Conservation (phyloP, 2,113 vertebrate genomes). For the Pterocles gutturalis region DNA sequence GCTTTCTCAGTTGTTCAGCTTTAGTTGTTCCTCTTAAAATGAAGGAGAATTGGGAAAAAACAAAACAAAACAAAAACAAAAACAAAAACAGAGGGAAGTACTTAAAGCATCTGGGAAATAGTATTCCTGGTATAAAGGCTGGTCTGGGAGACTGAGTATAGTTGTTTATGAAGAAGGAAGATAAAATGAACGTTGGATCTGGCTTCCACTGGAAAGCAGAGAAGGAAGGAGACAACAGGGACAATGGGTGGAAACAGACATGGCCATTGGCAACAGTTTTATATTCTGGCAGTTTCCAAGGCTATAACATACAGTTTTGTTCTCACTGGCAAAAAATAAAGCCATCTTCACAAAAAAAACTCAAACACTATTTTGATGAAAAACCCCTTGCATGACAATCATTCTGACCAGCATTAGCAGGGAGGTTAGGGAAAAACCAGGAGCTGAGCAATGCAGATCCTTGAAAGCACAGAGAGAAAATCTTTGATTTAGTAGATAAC, state of each 20-base stretch:
- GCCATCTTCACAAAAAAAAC: not conserved
- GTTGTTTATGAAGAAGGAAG: not conserved
- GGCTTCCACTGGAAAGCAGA: fast-evolving
- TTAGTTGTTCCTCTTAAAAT: not conserved
- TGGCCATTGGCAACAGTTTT: not conserved
- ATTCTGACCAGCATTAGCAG: not conserved
- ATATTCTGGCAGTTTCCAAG: not conserved
- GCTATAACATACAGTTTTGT: not conserved
- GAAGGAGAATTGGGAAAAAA: not conserved
- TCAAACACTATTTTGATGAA: not conserved
- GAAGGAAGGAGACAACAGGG: not conserved
- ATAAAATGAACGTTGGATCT: not conserved
- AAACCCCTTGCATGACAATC: not conserved
- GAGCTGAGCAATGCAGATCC: not conserved
- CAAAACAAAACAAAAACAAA: too few relatives aligned
- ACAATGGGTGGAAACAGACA: not conserved
- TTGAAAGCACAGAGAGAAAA: not conserved
- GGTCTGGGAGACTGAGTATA: not conserved
- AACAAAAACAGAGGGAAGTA: not conserved
- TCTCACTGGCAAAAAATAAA: not conserved
- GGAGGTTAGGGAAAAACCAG: not conserved
- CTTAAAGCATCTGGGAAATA: not conserved
- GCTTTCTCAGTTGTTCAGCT: not conserved
- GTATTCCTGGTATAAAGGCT: not conserved
- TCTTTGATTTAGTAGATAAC: not conserved